Percentiles rank a stretch among this genome's conserved stretches.
Evolutionary conservation across 1,140 invertebrate species (phyloP).

Genomic region (Epicauta chinensis): DNA sequence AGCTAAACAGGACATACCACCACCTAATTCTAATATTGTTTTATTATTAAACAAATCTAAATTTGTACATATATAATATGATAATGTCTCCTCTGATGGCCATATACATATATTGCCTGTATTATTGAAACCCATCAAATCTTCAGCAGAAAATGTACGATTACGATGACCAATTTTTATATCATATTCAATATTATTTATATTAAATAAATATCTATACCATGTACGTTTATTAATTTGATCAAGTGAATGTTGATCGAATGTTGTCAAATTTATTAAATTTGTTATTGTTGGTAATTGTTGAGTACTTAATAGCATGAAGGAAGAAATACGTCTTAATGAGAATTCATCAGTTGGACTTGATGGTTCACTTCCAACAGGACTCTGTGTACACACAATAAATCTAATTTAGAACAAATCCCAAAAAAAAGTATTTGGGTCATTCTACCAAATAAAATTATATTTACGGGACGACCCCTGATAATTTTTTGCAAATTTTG

Average conservation of each 20-base stretch:
- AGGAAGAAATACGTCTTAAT: slow-evolving; percentile 51
- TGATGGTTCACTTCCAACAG: slow-evolving; percentile 38
- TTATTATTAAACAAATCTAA: slow-evolving; percentile 57
- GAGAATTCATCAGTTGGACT: slow-evolving; percentile 48
- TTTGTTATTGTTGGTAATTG: slow-evolving; percentile 21
- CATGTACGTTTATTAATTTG: slow-evolving; percentile 41
- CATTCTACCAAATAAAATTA: no score
- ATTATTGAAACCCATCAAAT: slow-evolving; percentile 81
- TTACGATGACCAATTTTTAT: slow-evolving; percentile 54
- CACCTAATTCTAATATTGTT: slow-evolving; percentile 71
- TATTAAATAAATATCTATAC: slow-evolving; percentile 50
- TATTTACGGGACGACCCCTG: no score
- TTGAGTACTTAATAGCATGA: slow-evolving; percentile 47
- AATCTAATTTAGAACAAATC: neutral
- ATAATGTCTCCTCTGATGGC: slow-evolving; percentile 82
- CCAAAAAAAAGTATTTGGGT: no score
- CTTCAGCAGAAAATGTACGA: slow-evolving; percentile 57
- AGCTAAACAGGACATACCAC: slow-evolving; percentile 80
- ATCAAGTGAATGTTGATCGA: slow-evolving; percentile 17
- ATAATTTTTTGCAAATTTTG: neutral
- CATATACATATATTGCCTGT: slow-evolving; percentile 89
- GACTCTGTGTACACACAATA: slow-evolving; percentile 31
- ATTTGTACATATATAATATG: slow-evolving; percentile 67
- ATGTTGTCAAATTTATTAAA: neutral
- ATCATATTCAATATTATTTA: slow-evolving; percentile 44